These are phyloP conservation scores for Helleia helle DNA, from an alignment of 2,888 invertebrate species.

Conservation along the genomic window DNA sequence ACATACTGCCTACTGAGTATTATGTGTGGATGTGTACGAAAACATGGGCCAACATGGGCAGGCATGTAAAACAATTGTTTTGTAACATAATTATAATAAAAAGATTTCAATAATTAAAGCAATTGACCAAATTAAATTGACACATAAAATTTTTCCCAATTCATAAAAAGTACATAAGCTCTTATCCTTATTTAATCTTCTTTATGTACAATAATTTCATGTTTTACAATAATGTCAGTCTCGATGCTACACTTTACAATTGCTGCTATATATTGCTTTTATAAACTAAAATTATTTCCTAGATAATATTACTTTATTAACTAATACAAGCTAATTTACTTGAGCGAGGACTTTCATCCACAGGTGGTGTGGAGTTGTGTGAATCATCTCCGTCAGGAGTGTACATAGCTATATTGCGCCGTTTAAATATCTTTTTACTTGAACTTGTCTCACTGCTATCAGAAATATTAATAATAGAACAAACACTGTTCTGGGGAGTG, in stretches of 20 bases:
- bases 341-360: slow-evolving; percentile 31
- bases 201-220: too few species aligned
- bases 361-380: slow-evolving; percentile 28
- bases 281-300: background rate
- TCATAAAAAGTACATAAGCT: too few species aligned
- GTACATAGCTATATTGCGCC: slow-evolving; percentile 59
- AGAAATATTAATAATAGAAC: slow-evolving; percentile 31
- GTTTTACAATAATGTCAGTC: too few species aligned
- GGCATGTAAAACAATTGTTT: too few species aligned
- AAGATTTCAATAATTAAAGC: too few species aligned
- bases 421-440: slow-evolving; percentile 52
- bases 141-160: too few species aligned
- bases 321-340: slow-evolving; percentile 37
- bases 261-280: background rate
- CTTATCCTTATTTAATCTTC: too few species aligned
- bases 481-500: slow-evolving; percentile 29
- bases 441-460: slow-evolving; percentile 43
- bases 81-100: too few species aligned
- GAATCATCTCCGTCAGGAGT: slow-evolving; percentile 40
- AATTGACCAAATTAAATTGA: too few species aligned
- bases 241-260: background rate
- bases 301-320: slow-evolving; percentile 4
- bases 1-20: too few species aligned
- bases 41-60: too few species aligned
- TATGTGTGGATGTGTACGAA: too few species aligned